A percentile compares a stretch with the other conserved stretches of the same genome.
Conservation (phyloP, 2,797 vertebrate genomes). For the Petrocephalus sullivani region DNA sequence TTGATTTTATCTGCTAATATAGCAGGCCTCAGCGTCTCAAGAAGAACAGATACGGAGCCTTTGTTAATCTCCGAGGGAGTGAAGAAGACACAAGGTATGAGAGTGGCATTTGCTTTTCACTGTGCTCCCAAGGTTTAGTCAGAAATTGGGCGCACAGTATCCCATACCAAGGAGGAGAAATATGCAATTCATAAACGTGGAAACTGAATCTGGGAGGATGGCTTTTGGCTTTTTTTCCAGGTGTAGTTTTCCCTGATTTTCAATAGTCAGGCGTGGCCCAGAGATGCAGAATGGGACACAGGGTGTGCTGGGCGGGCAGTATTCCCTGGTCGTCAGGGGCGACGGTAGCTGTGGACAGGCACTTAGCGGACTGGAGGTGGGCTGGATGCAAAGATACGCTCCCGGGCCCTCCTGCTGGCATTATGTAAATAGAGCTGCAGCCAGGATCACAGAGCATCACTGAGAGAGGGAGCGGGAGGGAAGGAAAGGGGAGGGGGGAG, state of each 20-base stretch:
- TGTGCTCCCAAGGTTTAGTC: background rate
- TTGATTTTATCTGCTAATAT: background rate
- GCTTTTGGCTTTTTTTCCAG: background rate
- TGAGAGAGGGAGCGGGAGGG: background rate
- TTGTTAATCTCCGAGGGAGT: background rate
- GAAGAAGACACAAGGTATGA: background rate
- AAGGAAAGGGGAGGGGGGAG: background rate
- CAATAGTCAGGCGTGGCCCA: background rate
- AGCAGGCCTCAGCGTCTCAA: background rate
- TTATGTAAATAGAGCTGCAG: conserved; percentile 74
- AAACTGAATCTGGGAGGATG: background rate
- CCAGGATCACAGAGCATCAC: conserved; percentile 45
- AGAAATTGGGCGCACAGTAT: background rate
- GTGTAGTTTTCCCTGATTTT: background rate
- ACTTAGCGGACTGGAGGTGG: conserved; percentile 57
- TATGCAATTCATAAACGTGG: background rate
- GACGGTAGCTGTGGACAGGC: conserved; percentile 58
- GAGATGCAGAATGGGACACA: background rate
- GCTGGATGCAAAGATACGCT: conserved; percentile 62
- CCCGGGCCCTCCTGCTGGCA: conserved; percentile 60
- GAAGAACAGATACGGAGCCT: background rate
- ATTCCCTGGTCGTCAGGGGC: conserved; percentile 25
- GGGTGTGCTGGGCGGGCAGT: background rate
- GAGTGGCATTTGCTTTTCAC: background rate
- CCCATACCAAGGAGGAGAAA: background rate